These are phyloP conservation scores for Sebastes diploproa DNA, from an alignment of 2,797 vertebrate species.

Conservation along the genomic window DNA sequence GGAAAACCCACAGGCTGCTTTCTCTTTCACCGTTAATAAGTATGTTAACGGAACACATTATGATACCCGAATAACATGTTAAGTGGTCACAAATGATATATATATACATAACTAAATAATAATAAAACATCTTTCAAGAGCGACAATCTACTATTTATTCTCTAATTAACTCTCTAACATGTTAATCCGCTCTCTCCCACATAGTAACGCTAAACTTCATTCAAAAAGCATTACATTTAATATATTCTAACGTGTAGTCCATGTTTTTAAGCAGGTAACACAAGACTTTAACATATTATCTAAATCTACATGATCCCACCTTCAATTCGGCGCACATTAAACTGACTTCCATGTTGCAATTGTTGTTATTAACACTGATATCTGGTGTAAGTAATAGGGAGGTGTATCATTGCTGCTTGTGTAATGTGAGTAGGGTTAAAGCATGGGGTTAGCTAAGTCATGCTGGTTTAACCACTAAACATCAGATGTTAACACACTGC, in stretches of 20 bases:
- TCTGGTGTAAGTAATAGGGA: background rate
- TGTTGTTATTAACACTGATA: background rate
- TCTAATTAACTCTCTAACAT: rapidly evolving
- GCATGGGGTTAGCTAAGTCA: background rate
- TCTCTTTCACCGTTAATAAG: background rate
- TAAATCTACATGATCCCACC: no score
- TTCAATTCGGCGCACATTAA: background rate
- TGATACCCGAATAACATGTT: background rate
- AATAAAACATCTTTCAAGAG: background rate
- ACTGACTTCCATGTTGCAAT: background rate
- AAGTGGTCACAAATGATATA: background rate
- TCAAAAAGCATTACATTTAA: background rate
- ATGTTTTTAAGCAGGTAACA: no score
- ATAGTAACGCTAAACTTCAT: background rate
- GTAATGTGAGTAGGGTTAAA: no score
- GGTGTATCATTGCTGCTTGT: no score
- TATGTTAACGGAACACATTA: background rate
- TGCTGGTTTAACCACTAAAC: background rate
- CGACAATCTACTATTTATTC: rapidly evolving
- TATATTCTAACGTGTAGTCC: background rate
- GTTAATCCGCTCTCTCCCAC: no score
- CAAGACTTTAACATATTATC: background rate
- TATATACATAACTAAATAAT: rapidly evolving
- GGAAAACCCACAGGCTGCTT: background rate
- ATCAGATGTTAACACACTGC: background rate